Conservation (phyloP, 2,797 vertebrate species). For the Urocyon cinereoargenteus region DNA sequence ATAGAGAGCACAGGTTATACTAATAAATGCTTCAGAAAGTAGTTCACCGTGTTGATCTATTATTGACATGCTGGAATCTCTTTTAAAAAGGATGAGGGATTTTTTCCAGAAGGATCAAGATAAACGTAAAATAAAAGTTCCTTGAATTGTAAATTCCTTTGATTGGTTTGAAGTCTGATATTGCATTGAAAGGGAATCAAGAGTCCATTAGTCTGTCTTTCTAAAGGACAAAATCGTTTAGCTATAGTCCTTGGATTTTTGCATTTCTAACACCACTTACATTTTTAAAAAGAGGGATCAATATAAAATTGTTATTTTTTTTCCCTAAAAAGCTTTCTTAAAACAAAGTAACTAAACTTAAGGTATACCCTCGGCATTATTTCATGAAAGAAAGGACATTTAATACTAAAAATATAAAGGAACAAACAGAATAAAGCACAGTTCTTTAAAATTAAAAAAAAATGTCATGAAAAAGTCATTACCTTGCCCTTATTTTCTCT, state of each 20-base stretch:
- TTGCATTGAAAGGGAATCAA: background rate
- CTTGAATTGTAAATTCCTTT: background rate
- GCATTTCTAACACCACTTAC: background rate
- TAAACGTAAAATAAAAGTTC: background rate
- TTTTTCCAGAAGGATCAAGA: background rate
- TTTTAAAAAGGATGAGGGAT: background rate
- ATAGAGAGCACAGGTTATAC: background rate
- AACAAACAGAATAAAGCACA: background rate
- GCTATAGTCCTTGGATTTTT: background rate
- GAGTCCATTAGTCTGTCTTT: background rate
- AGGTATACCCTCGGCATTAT: background rate
- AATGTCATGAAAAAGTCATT: background rate
- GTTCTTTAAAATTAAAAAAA: background rate
- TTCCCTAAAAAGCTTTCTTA: background rate
- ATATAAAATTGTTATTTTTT: background rate
- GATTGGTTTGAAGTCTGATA: slow-evolving; percentile 8
- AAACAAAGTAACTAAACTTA: background rate
- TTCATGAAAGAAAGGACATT: background rate
- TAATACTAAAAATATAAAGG: background rate
- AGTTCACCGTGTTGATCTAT: background rate
- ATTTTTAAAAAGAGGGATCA: background rate
- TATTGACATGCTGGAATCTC: background rate
- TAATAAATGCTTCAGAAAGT: background rate
- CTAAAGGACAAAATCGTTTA: background rate
- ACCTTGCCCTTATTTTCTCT: background rate